Percentiles rank a stretch among this genome's conserved stretches.
These are phyloP conservation scores for Dysmachus trigonus DNA, from an alignment of 2,888 invertebrate species.

Conservation along the genomic window DNA sequence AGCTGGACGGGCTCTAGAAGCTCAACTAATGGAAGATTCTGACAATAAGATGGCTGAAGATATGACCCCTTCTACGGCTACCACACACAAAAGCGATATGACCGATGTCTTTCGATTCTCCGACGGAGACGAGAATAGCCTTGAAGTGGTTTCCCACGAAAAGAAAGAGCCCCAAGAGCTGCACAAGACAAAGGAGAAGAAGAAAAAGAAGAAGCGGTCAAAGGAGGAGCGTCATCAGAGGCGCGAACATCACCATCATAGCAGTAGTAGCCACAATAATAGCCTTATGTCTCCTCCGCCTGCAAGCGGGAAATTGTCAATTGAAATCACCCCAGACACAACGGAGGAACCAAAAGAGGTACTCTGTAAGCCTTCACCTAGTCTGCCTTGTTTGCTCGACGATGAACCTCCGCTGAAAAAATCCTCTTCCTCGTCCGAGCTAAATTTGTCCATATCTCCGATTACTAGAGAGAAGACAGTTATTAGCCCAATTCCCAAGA, in stretches of 20 bases:
- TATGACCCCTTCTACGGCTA: slow-evolving; percentile 61
- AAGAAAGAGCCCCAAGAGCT: slow-evolving; percentile 64
- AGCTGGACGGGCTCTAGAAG: slow-evolving; percentile 83
- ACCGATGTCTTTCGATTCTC: slow-evolving; percentile 71
- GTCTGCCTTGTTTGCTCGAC: slow-evolving; percentile 70
- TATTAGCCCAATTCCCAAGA: slow-evolving; percentile 69
- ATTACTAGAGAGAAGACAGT: slow-evolving; percentile 60
- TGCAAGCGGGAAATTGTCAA: slow-evolving; percentile 56
- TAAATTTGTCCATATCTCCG: slow-evolving; percentile 55
- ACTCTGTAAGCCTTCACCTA: slow-evolving; percentile 68
- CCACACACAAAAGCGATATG: slow-evolving; percentile 62
- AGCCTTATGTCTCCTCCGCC: slow-evolving; percentile 57
- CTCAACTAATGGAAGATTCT: slow-evolving; percentile 77
- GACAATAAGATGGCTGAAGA: slow-evolving; percentile 65
- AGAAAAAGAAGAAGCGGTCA: slow-evolving; percentile 85
- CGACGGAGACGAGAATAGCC: slow-evolving; percentile 68
- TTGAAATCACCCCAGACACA: slow-evolving; percentile 57
- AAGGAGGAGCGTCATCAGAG: slow-evolving; percentile 79
- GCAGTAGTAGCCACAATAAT: slow-evolving; percentile 45
- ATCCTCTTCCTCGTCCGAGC: slow-evolving; percentile 42
- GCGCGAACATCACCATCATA: slow-evolving; percentile 73
- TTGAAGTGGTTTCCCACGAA: slow-evolving; percentile 61
- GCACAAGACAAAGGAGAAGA: slow-evolving; percentile 77
- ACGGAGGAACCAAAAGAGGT: slow-evolving; percentile 50
- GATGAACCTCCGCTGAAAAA: slow-evolving; percentile 65